A percentile compares a stretch with the other conserved stretches of the same genome.
Conservation (phyloP, 2,113 vertebrate genomes). For the Lycaon pictus region DNA sequence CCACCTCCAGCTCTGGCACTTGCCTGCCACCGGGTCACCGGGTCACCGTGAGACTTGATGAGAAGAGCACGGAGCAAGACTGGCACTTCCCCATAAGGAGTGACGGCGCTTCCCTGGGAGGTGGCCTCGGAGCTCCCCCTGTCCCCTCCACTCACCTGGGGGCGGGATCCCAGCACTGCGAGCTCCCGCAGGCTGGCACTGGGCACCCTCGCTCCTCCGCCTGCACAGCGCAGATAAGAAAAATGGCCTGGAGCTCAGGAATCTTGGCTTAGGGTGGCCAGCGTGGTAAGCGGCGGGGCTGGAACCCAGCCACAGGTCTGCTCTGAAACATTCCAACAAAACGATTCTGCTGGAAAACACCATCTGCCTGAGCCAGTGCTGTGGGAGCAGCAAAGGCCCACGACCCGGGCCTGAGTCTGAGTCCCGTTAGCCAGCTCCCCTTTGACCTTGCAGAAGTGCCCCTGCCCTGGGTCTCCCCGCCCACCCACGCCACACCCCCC, state of each 20-base stretch:
- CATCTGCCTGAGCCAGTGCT: accelerated
- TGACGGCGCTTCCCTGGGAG: accelerated
- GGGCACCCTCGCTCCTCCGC: neutral
- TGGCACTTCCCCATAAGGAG: too few relatives aligned
- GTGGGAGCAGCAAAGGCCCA: neutral
- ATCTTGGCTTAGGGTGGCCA: neutral
- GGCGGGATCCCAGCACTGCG: accelerated
- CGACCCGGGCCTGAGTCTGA: accelerated
- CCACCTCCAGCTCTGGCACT: too few relatives aligned
- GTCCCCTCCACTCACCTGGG: accelerated
- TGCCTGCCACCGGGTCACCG: accelerated
- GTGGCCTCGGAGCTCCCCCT: neutral
- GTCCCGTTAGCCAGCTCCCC: neutral
- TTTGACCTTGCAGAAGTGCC: neutral
- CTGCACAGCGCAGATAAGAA: slow-evolving; percentile 50
- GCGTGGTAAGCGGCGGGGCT: neutral
- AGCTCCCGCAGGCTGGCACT: accelerated
- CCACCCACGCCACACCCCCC: accelerated
- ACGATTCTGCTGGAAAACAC: accelerated
- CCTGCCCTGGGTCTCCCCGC: neutral
- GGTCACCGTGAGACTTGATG: neutral
- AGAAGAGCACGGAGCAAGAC: neutral
- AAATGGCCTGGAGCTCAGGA: neutral
- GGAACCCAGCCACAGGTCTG: neutral
- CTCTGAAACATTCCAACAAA: neutral